These are phyloP conservation scores for Andrena haemorrhoa DNA, from an alignment of 2,888 invertebrate genomes.

Conservation along the genomic window DNA sequence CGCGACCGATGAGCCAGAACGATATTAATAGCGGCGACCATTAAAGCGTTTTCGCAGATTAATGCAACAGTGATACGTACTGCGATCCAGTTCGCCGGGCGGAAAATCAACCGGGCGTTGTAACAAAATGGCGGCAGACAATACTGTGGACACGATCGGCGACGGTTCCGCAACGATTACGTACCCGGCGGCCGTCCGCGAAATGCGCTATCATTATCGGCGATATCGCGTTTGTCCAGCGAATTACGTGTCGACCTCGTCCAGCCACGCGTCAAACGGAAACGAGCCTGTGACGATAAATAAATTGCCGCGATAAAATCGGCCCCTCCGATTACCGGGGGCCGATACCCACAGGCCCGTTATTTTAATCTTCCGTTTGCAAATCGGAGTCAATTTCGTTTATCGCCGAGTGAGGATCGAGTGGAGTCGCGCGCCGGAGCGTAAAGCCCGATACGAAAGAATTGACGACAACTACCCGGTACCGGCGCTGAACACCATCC, in stretches of 20 bases:
- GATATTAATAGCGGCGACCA: conserved; percentile 3
- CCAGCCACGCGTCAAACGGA: conserved; percentile 10
- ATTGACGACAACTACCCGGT: conserved; percentile 29
- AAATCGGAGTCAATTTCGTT: conserved; percentile 55
- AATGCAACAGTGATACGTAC: conserved; percentile 5
- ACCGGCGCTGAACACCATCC: conserved; percentile 3
- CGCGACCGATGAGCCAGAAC: conserved; percentile 12
- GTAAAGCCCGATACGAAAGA: conserved; percentile 58
- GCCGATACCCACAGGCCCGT: neutral
- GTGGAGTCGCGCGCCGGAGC: conserved; percentile 40
- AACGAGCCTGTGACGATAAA: conserved; percentile 37
- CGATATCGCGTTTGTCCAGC: conserved; percentile 14
- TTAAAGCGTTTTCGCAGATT: conserved; percentile 17
- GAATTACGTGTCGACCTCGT: conserved; percentile 11
- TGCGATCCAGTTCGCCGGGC: neutral
- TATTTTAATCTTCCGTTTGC: conserved; percentile 43
- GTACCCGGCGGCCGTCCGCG: neutral
- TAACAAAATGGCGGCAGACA: conserved; percentile 11
- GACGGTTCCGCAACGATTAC: conserved; percentile 4
- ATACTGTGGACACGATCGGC: neutral
- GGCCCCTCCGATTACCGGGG: neutral
- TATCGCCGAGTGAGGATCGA: conserved; percentile 29
- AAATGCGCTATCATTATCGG: conserved; percentile 28
- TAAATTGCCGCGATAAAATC: conserved; percentile 42
- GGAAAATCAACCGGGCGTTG: conserved; percentile 10